Evolutionary conservation across 2,113 vertebrate species (phyloP).

Genomic region (Ceyx cyanopectus): DNA sequence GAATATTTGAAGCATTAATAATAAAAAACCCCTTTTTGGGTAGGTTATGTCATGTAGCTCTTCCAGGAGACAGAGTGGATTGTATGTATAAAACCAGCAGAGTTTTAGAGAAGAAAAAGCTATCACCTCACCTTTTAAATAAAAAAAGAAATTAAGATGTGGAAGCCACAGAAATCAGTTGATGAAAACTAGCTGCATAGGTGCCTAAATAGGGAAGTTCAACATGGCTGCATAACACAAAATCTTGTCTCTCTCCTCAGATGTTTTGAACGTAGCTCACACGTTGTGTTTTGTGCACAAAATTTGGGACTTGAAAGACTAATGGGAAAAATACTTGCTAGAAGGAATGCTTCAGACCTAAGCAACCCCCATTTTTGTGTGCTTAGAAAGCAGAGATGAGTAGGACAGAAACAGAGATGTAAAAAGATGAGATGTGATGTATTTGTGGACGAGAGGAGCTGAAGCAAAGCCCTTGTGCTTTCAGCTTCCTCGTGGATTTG

Average conservation of each 20-base stretch:
- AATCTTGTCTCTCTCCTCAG: neutral
- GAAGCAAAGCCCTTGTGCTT: constrained; percentile 26
- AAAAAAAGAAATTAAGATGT: neutral
- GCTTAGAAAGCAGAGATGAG: neutral
- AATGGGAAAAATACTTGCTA: neutral
- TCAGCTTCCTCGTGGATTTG: constrained; percentile 20
- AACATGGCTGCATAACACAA: neutral
- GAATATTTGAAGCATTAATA: neutral
- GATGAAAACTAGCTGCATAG: neutral
- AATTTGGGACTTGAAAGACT: constrained; percentile 2
- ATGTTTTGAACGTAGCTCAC: neutral
- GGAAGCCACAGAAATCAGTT: neutral
- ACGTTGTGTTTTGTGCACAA: neutral
- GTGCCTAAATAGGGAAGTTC: neutral
- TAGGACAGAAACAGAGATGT: neutral
- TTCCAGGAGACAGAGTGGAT: neutral
- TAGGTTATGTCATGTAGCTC: neutral
- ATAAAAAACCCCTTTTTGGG: neutral
- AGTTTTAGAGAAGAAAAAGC: neutral
- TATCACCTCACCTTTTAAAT: neutral
- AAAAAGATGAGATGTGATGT: neutral
- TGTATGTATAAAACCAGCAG: neutral
- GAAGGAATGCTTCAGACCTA: constrained; percentile 22
- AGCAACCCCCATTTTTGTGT: constrained; percentile 35
- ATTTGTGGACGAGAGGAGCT: neutral